Evolutionary conservation across 2,797 vertebrate species (phyloP), one percentile per base, ranked within the genome.

Genomic region (Florisuga fusca): DNA sequence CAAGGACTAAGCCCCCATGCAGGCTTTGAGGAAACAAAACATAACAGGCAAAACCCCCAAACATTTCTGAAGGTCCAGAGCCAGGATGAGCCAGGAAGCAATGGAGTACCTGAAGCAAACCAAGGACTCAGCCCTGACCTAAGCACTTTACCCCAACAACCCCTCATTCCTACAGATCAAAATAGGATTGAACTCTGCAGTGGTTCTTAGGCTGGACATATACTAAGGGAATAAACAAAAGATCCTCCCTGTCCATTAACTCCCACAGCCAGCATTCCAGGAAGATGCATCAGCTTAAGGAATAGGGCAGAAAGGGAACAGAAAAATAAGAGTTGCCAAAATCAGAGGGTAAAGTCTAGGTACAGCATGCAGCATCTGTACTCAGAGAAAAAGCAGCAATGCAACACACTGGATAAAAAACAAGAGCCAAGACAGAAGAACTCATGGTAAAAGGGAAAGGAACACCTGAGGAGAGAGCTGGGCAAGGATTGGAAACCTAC

Each of bases 61-160:
- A 12, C 0, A 2, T 4, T 54, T 64, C 17, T 80, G 23, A 84
- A 61, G 25, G 77, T 26, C 25, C 69, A 66, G 33, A 86, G 51
- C 43, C 31, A 13, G 0, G 2, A 51, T 5, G 3, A 83, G 36
- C 18, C 50, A 75, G 54, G 67, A 79, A 63, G 63, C 36, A 55
- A 67, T 4, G 26, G 23, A 55, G 18, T 20, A 85, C 72, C 33
- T 29, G n/a, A 87, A 38, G 36, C 29, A 57, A 73, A 79, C 53
- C 20, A 36, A 58, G 12, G 48, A 86, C 26, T 27, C 29, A 67
- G 15, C 12, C 15, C 33, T 8, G 1, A 63, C 21, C 18, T 46
- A 62, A 0, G 1, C 5, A 20, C 29, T 66, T 8, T 36, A 54
- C 18, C 10, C 6, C 57, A 75, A 23, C 33, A 75, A 3, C 0